Evolutionary conservation across 2,113 vertebrate genomes (phyloP).

Genomic region (Motacilla tschutschensis): DNA sequence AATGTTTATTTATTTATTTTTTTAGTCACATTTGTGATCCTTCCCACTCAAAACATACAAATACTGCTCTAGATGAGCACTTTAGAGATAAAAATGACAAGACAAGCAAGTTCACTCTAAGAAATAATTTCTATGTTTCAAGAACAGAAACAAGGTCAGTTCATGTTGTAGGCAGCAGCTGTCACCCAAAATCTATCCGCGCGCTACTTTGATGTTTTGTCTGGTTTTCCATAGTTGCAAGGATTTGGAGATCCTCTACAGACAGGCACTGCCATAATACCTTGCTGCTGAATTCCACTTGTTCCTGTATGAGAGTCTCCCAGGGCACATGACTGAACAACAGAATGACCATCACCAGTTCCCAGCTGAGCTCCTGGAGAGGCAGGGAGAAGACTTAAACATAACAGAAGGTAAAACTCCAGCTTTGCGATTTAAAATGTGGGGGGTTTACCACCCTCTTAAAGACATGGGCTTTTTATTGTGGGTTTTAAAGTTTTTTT

Average conservation of each 20-base stretch:
- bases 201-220: conserved; percentile 2
- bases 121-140: not conserved
- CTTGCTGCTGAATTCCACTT: conserved; percentile 60
- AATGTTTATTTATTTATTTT: not conserved
- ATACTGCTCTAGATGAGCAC: not conserved
- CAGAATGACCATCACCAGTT: conserved; percentile 45
- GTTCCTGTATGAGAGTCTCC: conserved; percentile 44
- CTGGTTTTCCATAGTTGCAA: conserved; percentile 10
- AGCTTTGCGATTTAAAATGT: not conserved
- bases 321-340: conserved; percentile 47
- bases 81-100: not conserved
- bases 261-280: conserved; percentile 38
- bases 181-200: not conserved
- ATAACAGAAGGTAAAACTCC: not conserved
- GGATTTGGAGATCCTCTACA: conserved; percentile 22
- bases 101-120: not conserved
- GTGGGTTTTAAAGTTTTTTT: not conserved
- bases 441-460: accelerated
- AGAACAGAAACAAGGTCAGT: conserved; percentile 7
- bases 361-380: conserved; percentile 52
- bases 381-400: not conserved
- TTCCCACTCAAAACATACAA: not conserved
- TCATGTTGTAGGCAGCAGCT: not conserved
- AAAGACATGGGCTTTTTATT: not conserved
- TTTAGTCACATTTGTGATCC: not conserved